Percentiles rank a stretch among this genome's conserved stretches.
These are phyloP conservation scores for Athrips mouffetella DNA, from an alignment of 2,888 invertebrate genomes.

Conservation along the genomic window DNA sequence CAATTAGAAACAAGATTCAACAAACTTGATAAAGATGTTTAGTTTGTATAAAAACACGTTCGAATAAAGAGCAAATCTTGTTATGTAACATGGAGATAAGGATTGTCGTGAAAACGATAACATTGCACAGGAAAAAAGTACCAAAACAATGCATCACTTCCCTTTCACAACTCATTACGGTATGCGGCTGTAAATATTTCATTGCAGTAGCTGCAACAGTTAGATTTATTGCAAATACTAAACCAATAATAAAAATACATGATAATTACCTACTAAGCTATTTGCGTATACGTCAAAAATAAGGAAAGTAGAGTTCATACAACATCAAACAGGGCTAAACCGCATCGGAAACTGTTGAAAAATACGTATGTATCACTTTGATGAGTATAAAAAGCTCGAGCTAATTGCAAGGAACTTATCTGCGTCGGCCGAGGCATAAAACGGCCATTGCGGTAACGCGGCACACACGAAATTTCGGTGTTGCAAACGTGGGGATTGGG, in stretches of 20 bases:
- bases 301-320: neutral
- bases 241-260: neutral
- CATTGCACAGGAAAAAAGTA: conserved; percentile 19
- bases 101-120: conserved; percentile 22
- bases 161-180: conserved; percentile 16
- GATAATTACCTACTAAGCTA: neutral
- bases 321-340: conserved; percentile 17
- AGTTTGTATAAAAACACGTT: neutral
- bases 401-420: conserved; percentile 11
- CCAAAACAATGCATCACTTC: conserved; percentile 24
- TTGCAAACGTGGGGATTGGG: conserved; percentile 68
- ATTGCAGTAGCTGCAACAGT: no score
- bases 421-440: conserved; percentile 14
- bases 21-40: neutral
- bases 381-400: conserved; percentile 6
- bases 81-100: conserved; percentile 22
- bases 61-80: conserved; percentile 13
- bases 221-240: no score
- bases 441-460: conserved; percentile 57
- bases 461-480: conserved; percentile 74
- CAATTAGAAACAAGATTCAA: neutral
- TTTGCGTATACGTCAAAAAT: neutral
- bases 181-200: conserved; percentile 14
- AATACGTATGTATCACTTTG: neutral
- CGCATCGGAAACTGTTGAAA: conserved; percentile 20